Conservation (phyloP, 1,140 invertebrate species). For the Saccostrea glomerata region DNA sequence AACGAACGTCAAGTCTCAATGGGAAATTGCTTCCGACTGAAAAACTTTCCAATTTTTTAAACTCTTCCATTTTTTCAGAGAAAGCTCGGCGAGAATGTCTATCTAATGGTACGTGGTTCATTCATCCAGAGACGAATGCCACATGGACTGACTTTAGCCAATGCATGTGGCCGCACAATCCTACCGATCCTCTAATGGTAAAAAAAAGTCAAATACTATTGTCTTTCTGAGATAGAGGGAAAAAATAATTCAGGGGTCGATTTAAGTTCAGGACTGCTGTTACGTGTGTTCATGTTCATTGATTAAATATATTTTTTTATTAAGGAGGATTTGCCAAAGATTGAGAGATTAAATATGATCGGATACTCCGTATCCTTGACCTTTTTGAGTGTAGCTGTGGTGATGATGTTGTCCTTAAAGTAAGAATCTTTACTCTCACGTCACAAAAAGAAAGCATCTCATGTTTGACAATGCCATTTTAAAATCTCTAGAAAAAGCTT, state of each 20-base stretch:
- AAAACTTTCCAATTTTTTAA: not conserved
- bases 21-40: no score
- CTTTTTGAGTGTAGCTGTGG: slow-evolving; percentile 60
- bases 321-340: slow-evolving; percentile 61
- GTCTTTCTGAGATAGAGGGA: no score
- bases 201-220: no score
- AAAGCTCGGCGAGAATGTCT: not conserved
- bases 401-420: slow-evolving; percentile 65
- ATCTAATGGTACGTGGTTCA: not conserved
- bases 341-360: slow-evolving; percentile 60
- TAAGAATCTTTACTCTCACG: slow-evolving; percentile 2
- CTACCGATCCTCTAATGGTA: not conserved
- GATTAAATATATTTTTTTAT: not conserved
- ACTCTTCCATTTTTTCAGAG: not conserved
- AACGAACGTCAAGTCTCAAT: no score
- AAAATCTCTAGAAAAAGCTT: no score
- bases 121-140: not conserved
- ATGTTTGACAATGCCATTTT: no score
- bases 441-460: not conserved
- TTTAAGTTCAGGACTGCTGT: not conserved
- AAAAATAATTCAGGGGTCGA: not conserved
- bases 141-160: not conserved
- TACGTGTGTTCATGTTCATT: not conserved
- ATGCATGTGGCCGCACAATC: not conserved
- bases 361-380: slow-evolving; percentile 67